Evolutionary conservation across 2,888 invertebrate genomes (phyloP), one percentile per base, ranked within the genome.

Genomic region (Heliconius sara): DNA sequence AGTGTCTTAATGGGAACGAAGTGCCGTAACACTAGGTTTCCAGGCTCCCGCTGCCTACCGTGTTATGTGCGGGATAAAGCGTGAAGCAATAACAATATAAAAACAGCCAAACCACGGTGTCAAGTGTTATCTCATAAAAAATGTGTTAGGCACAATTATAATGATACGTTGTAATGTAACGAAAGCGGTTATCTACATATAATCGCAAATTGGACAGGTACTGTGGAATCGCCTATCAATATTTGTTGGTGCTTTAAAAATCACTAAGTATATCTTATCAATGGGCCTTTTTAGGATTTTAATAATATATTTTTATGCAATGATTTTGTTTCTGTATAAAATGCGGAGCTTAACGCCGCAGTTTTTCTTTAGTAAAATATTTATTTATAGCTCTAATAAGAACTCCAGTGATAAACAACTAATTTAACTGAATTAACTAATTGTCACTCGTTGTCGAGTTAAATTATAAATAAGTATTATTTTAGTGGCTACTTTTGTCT

Each of bases 201-300:
- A 83, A 85, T 83, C 82, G 83, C 80, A 85, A 85, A 85, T 85
- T 84, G 82, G 82, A 84, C 85, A 84, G 83, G 82, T 84, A 57
- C 68, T 80, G 80, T 78, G 82, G 83, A 83, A 83, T 80, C 72
- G 71, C 75, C n/a, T 60, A 60, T 80, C 79, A 74, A n/a, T 71
- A 75, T 79, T 76, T 83, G 84, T 83, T 80, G 76, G 81, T 82
- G 82, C 82, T 85, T 84, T 81, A 83, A 81, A 84, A 84, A 85
- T 85, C 84, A 84, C 83, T 81, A 80, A 72, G 65, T 68, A 73
- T 27, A 85, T 87, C 88, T 87, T 84, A 88, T 88, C 88, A 60
- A 22, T 43, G 60, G 76, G 43, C 73, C 22, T 57, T 43, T 68
- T 43, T 43, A 67, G 67, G 67, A 60, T 78, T 78, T 78, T 67